A percentile compares a stretch with the other conserved stretches of the same genome.
phyloP scores from a whole-genome alignment of 2,888 invertebrate species.

The Pomacea canaliculata region DNA sequence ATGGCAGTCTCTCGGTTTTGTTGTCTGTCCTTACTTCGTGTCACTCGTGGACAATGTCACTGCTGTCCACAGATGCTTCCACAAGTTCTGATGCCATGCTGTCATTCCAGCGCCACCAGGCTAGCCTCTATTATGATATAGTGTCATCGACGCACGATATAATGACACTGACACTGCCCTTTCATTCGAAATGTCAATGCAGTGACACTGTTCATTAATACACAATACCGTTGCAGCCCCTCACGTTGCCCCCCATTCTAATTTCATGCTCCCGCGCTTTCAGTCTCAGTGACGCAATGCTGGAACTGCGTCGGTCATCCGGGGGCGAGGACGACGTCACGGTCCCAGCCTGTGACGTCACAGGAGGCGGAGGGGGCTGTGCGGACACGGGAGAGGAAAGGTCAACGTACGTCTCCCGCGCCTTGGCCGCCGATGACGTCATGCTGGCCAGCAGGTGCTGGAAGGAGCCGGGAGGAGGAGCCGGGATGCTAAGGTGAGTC shows the following conservation, averaged over 20 bases:
- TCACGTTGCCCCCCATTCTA: constrained; percentile 34
- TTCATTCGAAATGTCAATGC: no score
- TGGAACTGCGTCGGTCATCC: constrained; percentile 45
- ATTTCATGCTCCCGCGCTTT: constrained; percentile 58
- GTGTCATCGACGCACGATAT: no score
- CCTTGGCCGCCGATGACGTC: constrained; percentile 49
- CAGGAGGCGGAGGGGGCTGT: neutral
- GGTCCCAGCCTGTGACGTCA: neutral
- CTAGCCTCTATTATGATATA: no score
- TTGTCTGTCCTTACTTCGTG: no score
- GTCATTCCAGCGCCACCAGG: no score
- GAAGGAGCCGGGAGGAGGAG: constrained; percentile 55
- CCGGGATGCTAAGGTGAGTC: constrained; percentile 34
- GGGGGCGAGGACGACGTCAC: constrained; percentile 25
- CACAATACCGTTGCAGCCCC: constrained; percentile 14
- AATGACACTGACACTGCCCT: no score
- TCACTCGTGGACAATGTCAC: no score
- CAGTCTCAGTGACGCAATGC: constrained; percentile 55
- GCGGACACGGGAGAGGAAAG: neutral
- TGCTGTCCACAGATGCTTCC: no score
- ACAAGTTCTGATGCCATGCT: no score
- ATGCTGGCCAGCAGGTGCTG: constrained; percentile 62
- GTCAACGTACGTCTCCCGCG: constrained; percentile 27
- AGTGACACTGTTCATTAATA: neutral
- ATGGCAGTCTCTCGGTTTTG: no score